phyloP scores from a whole-genome alignment of 2,113 vertebrate species.

The Hydrochoerus hydrochaeris region DNA sequence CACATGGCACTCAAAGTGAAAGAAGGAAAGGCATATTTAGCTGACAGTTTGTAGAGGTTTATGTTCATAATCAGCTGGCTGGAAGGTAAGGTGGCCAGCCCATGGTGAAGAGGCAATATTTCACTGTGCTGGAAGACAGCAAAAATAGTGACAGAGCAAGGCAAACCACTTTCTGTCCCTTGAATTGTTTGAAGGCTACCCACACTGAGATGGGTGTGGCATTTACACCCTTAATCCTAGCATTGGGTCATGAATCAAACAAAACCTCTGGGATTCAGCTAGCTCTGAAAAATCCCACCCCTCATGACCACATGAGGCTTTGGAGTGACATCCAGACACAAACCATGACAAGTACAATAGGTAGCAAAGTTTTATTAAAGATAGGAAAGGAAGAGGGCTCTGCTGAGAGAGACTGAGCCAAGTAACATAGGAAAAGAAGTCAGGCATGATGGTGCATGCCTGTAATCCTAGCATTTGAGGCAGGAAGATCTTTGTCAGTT shows the following conservation, averaged over 20 bases:
- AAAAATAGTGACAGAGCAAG: not conserved
- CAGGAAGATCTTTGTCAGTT: too few relatives aligned
- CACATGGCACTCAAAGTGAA: not conserved
- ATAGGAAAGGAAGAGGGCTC: not conserved
- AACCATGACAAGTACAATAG: not conserved
- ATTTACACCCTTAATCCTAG: not conserved
- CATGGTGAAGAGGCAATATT: not conserved
- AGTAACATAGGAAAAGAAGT: too few relatives aligned
- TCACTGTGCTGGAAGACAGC: not conserved
- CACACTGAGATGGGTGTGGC: not conserved
- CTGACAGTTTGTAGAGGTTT: not conserved
- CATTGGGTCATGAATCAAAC: too few relatives aligned
- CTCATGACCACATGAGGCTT: not conserved
- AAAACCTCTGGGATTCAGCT: too few relatives aligned
- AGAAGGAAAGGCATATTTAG: not conserved
- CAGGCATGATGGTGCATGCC: too few relatives aligned
- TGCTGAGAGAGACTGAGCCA: not conserved
- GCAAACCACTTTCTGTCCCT: not conserved
- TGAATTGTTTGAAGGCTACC: too few relatives aligned
- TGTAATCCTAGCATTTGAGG: too few relatives aligned
- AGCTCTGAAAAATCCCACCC: too few relatives aligned
- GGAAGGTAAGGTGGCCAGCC: not conserved
- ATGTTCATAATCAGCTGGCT: not conserved
- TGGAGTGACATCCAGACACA: not conserved
- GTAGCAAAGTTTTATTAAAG: not conserved